Evolutionary conservation across 2,113 vertebrate species (phyloP).

Genomic region (Ceuthmochares aereus): DNA sequence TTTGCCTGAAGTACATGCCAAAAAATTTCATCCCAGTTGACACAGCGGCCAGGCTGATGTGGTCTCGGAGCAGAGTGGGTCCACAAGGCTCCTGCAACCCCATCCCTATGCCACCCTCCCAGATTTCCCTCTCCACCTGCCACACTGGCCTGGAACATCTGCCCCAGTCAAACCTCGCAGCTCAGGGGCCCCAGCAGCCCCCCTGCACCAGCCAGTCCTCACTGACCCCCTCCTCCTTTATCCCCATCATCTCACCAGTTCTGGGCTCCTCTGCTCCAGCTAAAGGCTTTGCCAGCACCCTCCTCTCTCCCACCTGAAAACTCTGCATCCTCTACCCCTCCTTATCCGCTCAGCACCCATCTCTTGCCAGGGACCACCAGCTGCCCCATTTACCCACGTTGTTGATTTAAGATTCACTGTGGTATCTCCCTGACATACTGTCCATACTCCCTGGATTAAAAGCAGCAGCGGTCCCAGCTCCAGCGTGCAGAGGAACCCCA

Average conservation of each 20-base stretch:
- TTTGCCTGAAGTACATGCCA: not conserved
- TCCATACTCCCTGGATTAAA: fast-evolving
- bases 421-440: not conserved
- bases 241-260: not conserved
- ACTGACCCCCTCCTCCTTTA: not conserved
- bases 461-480: not conserved
- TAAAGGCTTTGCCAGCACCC: not conserved
- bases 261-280: not conserved
- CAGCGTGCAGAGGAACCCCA: fast-evolving
- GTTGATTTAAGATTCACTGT: too few relatives aligned
- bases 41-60: fast-evolving
- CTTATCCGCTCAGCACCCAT: not conserved
- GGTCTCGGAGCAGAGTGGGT: not conserved
- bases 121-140: not conserved
- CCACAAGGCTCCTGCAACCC: not conserved
- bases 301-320: not conserved
- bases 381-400: not conserved
- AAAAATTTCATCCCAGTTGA: not conserved
- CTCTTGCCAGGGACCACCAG: not conserved
- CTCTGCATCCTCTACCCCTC: not conserved
- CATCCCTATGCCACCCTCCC: fast-evolving
- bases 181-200: too few relatives aligned
- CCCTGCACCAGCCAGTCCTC: not conserved
- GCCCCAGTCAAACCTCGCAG: not conserved
- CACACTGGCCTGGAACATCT: not conserved